Percentiles rank a stretch among this genome's conserved stretches.
phyloP scores from a whole-genome alignment of 2,113 vertebrate genomes.

The Ailuropoda melanoleuca region DNA sequence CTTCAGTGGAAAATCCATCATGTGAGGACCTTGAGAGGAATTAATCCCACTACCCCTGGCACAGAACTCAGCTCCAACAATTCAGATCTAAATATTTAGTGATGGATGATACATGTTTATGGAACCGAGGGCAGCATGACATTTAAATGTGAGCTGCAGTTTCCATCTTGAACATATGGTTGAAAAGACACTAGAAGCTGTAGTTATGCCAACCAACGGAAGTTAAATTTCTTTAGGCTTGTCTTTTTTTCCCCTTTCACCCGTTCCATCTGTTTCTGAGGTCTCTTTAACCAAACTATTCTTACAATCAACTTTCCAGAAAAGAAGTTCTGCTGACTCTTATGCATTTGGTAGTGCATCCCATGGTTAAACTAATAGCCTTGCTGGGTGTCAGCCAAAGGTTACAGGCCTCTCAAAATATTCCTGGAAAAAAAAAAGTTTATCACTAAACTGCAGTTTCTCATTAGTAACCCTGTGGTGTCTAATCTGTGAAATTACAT shows the following conservation, averaged over 20 bases:
- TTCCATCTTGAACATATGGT: slow-evolving; percentile 84
- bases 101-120: slow-evolving; percentile 92
- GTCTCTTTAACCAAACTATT: slow-evolving; percentile 80
- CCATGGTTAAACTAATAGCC: slow-evolving; percentile 91
- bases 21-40: slow-evolving; percentile 89
- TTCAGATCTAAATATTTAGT: slow-evolving; percentile 94
- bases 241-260: slow-evolving; percentile 53
- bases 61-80: slow-evolving; percentile 90
- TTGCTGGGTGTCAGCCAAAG: slow-evolving; percentile 92
- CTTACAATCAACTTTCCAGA: slow-evolving; percentile 84
- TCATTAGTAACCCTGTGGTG: slow-evolving; percentile 92
- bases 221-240: slow-evolving; percentile 80
- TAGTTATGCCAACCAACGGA: slow-evolving; percentile 84
- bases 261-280: slow-evolving; percentile 78
- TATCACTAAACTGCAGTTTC: slow-evolving; percentile 89
- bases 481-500: slow-evolving; percentile 90
- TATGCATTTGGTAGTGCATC: slow-evolving; percentile 87
- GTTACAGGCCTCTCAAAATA: slow-evolving; percentile 92
- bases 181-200: slow-evolving; percentile 86
- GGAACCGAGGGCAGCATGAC: slow-evolving; percentile 89
- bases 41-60: slow-evolving; percentile 91
- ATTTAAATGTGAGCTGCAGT: slow-evolving; percentile 88
- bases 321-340: slow-evolving; percentile 88
- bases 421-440: slow-evolving; percentile 89
- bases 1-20: slow-evolving; percentile 91